Evolutionary conservation across 2,113 vertebrate genomes (phyloP).

Genomic region (Nibea albiflora): DNA sequence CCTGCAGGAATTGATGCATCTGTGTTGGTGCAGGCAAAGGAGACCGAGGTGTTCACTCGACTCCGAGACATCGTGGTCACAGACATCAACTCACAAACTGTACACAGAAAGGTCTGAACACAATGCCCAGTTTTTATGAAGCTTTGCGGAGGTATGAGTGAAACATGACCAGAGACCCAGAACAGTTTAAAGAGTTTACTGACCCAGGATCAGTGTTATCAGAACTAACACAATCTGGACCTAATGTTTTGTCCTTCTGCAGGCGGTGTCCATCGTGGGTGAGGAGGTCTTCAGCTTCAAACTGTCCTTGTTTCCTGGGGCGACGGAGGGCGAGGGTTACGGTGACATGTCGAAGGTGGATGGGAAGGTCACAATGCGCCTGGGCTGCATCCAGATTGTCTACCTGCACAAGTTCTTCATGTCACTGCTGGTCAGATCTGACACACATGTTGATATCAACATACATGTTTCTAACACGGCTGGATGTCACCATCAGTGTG

Average conservation of each 20-base stretch:
- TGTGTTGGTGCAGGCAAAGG: slow-evolving; percentile 86
- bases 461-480: neutral
- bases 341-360: slow-evolving; percentile 91
- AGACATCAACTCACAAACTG: slow-evolving; percentile 89
- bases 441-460: neutral
- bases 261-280: slow-evolving; percentile 96
- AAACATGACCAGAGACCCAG: too few species aligned
- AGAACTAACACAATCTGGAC: too few species aligned
- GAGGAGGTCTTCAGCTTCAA: slow-evolving; percentile 97
- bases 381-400: slow-evolving; percentile 95
- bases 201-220: too few species aligned
- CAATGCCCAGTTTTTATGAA: neutral
- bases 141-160: too few species aligned
- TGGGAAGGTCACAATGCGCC: slow-evolving; percentile 87
- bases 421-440: slow-evolving; percentile 89
- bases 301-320: slow-evolving; percentile 88
- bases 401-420: slow-evolving; percentile 95
- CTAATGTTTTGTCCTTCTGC: neutral
- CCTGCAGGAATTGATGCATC: slow-evolving; percentile 90
- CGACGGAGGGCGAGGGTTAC: slow-evolving; percentile 91
- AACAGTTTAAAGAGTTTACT: too few species aligned
- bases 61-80: slow-evolving; percentile 92
- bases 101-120: slow-evolving; percentile 91
- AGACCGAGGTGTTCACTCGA: slow-evolving; percentile 89
- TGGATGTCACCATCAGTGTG: too few species aligned